Base-by-base conservation (phyloP, 2,113 vertebrate genomes). In the Terrapene triunguis region DNA sequence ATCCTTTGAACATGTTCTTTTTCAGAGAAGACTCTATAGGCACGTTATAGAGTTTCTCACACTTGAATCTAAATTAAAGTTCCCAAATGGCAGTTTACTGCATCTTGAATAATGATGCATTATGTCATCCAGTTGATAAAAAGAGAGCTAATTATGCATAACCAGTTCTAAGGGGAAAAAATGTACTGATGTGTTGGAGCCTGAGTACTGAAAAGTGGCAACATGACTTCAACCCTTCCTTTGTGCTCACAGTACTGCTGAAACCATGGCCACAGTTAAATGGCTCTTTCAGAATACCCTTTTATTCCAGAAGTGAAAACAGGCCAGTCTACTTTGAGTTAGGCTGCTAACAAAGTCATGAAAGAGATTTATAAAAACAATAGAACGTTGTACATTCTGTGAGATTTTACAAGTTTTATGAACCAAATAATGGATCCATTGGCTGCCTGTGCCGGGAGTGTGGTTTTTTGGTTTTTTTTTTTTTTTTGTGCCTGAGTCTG, bases 281-380 rank as follows among this genome's bases (percentile, higher is more conserved):
- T 98, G 97, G 97, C 96, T 96, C 96, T 97, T 97, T 98, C 96
- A 98, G 87, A 96, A 96, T 94, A 91, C 47, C 85, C 97, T 97
- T 98, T 98, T 97, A 98, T 98, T 96, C 89, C 95, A 78, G 95
- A 95, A 96, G 95, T 92, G 97, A 97, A 98, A 98, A 94, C 93
- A 96, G 97, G 96, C 97, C 94, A 94, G 95, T 94, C 97, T 96
- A 94, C 96, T 97, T 98, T 96, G 97, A 98, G 97, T 97, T 96
- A 97, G 97, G 94, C 97, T 93, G 94, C 97, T 98, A 89, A 97
- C 91, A 95, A 91, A 96, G 97, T 98, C 97, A 94, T 98, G 98
- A 99, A 98, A 98, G 97, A 97, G 98, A 96, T 98, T 99, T 98
- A 95, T 25, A 14, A 92, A 96, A 98, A 99, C 99, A 99, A 99